Evolutionary conservation across 2,113 vertebrate species (phyloP).

Genomic region (Albula goreensis): DNA sequence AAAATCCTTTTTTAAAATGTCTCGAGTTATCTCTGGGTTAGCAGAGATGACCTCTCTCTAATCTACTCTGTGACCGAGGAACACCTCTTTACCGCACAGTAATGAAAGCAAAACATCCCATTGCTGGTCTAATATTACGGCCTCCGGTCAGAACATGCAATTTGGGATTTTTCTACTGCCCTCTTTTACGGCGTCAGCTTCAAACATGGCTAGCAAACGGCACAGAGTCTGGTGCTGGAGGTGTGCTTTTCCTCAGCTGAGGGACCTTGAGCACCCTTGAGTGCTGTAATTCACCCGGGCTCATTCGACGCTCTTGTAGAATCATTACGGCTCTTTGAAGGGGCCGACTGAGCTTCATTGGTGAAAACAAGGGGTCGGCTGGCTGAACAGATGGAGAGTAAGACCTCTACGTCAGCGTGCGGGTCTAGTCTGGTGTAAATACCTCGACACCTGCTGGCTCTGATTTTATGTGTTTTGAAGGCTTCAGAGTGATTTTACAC

Average conservation of each 20-base stretch:
- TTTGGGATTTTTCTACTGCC: background rate
- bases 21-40: background rate
- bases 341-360: background rate
- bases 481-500: background rate
- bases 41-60: background rate
- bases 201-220: background rate
- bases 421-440: conserved; percentile 1
- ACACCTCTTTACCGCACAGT: background rate
- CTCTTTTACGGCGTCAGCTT: background rate
- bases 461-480: background rate
- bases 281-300: background rate
- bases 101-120: conserved; percentile 16
- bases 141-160: background rate
- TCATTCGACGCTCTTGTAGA: too few relatives aligned
- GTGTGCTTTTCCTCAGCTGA: background rate
- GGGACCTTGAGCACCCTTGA: background rate
- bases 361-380: conserved; percentile 1
- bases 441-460: background rate
- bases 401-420: background rate
- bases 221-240: background rate
- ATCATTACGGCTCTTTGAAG: too few relatives aligned
- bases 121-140: background rate
- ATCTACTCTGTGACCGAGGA: background rate
- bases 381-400: conserved; percentile 20
- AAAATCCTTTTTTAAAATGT: background rate